Evolutionary conservation across 2,113 vertebrate genomes (phyloP).

Genomic region (Larimichthys polyactis): DNA sequence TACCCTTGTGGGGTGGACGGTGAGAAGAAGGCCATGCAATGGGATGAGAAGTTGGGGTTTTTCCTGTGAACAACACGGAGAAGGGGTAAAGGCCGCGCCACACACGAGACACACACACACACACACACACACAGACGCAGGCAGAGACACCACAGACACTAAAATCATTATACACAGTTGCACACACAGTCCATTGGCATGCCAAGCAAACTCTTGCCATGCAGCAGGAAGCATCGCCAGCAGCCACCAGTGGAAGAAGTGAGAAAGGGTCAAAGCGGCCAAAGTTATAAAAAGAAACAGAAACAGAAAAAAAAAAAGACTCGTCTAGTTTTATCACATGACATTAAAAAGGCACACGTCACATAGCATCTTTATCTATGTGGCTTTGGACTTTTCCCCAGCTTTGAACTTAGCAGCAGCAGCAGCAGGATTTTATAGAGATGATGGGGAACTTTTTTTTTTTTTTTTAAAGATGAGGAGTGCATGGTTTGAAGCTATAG

Average conservation of each 20-base stretch:
- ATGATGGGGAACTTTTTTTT: constrained; percentile 9
- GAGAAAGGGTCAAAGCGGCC: constrained; percentile 43
- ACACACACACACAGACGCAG: constrained; percentile 33
- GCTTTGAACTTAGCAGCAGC: constrained; percentile 58
- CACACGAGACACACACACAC: constrained; percentile 42
- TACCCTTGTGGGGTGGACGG: constrained; percentile 84
- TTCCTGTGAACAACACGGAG: constrained; percentile 84
- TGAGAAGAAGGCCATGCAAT: constrained; percentile 79
- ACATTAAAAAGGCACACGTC: constrained; percentile 53
- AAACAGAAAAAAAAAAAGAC: constrained; percentile 26
- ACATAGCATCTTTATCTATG: constrained; percentile 53
- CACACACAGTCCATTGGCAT: constrained; percentile 56
- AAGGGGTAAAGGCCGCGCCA: constrained; percentile 73
- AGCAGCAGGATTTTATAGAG: constrained; percentile 28
- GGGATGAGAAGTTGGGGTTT: constrained; percentile 84
- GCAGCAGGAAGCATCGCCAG: constrained; percentile 46
- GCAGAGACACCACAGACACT: constrained; percentile 54
- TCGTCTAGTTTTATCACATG: constrained; percentile 41
- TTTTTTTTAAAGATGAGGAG: constrained; percentile 24
- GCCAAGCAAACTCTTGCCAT: constrained; percentile 61
- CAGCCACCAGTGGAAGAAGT: constrained; percentile 27
- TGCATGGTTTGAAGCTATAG: constrained; percentile 51
- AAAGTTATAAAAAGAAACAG: constrained; percentile 5
- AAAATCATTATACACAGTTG: constrained; percentile 35
- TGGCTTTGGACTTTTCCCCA: constrained; percentile 56